phyloP scores from a whole-genome alignment of 2,113 vertebrate species.

The Corynorhinus townsendii region DNA sequence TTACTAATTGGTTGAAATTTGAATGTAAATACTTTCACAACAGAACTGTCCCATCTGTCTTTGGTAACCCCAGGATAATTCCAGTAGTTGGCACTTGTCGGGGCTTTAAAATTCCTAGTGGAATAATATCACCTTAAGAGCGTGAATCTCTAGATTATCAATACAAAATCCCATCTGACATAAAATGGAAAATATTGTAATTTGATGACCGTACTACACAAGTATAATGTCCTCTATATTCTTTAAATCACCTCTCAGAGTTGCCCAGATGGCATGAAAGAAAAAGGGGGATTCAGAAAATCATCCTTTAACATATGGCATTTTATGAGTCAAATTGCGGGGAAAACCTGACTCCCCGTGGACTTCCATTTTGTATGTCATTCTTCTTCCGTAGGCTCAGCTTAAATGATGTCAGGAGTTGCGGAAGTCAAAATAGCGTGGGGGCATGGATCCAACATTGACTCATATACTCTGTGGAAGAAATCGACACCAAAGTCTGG shows the following conservation, averaged over 20 bases:
- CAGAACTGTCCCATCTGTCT: not conserved
- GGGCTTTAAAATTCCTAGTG: conserved; percentile 9
- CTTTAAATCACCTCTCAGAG: not conserved
- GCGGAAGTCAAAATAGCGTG: conserved; percentile 16
- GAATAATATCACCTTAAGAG: not conserved
- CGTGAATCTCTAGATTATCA: not conserved
- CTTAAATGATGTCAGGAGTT: conserved; percentile 65
- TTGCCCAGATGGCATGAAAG: not conserved
- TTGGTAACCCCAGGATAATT: not conserved
- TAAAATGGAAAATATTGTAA: not conserved
- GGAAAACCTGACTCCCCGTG: conserved; percentile 36
- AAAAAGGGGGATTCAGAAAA: conserved; percentile 54
- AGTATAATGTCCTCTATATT: not conserved
- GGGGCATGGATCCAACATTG: conserved; percentile 58
- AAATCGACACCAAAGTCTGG: conserved; percentile 34
- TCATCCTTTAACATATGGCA: conserved; percentile 10
- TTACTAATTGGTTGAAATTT: not conserved
- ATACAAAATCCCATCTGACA: not conserved
- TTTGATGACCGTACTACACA: not conserved
- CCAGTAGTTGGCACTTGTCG: not conserved
- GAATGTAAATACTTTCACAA: not conserved
- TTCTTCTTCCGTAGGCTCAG: conserved; percentile 27
- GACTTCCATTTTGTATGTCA: conserved; percentile 47
- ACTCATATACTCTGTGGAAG: conserved; percentile 66
- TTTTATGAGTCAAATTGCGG: conserved; percentile 60